These are phyloP conservation scores for Oxystoma pomonae DNA, from an alignment of 2,888 invertebrate species.

Conservation along the genomic window DNA sequence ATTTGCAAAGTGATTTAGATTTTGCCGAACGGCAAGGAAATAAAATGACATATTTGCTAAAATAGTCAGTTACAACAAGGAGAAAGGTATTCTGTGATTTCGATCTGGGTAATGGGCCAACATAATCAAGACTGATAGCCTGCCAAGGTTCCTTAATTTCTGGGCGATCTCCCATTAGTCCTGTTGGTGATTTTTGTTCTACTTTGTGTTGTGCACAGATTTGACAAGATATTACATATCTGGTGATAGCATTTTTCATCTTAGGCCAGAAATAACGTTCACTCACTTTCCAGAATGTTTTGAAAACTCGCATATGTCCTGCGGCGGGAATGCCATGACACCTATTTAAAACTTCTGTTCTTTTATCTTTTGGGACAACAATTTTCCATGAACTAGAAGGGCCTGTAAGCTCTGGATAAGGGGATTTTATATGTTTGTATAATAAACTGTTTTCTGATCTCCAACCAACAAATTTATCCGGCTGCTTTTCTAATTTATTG, in stretches of 20 bases:
- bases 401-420: neutral
- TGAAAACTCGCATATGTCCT: constrained; percentile 9
- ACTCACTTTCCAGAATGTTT: constrained; percentile 8
- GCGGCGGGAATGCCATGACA: constrained; percentile 8
- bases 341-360: constrained; percentile 4
- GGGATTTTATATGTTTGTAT: too few relatives aligned
- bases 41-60: constrained; percentile 9
- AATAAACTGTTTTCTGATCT: constrained; percentile 9
- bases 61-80: constrained; percentile 11
- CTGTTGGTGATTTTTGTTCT: constrained; percentile 7
- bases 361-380: constrained; percentile 12
- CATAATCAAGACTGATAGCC: too few relatives aligned
- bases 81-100: constrained; percentile 4
- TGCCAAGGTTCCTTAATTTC: too few relatives aligned
- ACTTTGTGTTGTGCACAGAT: constrained; percentile 8
- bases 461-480: constrained; percentile 8
- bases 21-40: constrained; percentile 11
- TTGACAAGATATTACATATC: constrained; percentile 5
- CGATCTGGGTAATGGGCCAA: constrained; percentile 9
- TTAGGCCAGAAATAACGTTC: constrained; percentile 11
- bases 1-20: constrained; percentile 1
- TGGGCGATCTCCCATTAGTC: too few relatives aligned
- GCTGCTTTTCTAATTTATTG: constrained; percentile 4
- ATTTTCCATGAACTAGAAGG: constrained; percentile 8
- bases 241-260: constrained; percentile 7